Evolutionary conservation across 2,888 invertebrate genomes (phyloP).

Genomic region (Habroteleia sp.): DNA sequence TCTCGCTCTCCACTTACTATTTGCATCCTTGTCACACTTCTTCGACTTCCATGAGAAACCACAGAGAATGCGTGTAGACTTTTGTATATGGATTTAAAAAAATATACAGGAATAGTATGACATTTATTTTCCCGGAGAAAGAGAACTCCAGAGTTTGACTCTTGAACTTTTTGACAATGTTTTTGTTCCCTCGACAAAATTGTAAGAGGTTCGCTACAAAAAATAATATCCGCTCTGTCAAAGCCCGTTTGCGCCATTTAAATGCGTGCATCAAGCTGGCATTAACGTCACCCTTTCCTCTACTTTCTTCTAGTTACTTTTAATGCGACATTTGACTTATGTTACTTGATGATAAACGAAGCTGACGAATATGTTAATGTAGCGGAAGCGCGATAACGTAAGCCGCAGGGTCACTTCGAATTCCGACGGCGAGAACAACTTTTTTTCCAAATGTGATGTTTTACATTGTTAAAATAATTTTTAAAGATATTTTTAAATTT

Average conservation of each 20-base stretch:
- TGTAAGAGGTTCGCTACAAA: conserved; percentile 12
- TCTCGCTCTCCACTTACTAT: conserved; percentile 1
- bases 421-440: conserved; percentile 12
- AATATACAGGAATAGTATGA: conserved; percentile 19
- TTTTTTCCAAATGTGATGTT: conserved; percentile 11
- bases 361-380: conserved; percentile 45
- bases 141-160: conserved; percentile 65
- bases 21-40: conserved; percentile 11
- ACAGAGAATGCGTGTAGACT: conserved; percentile 68
- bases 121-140: conserved; percentile 51
- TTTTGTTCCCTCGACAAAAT: conserved; percentile 14
- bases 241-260: conserved; percentile 3
- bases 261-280: conserved; percentile 17
- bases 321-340: conserved; percentile 48
- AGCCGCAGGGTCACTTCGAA: conserved; percentile 19
- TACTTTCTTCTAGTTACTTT: not conserved
- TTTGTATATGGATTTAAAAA: conserved; percentile 38
- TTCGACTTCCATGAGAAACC: conserved; percentile 69
- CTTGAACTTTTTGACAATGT: conserved; percentile 49
- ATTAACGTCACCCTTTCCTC: conserved; percentile 10
- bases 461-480: too few species aligned
- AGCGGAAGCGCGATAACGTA: conserved; percentile 48
- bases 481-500: too few species aligned
- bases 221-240: not conserved
- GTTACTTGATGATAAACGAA: conserved; percentile 44